Base-by-base conservation (phyloP, 2,888 invertebrate species). In the Chrysolina americana region DNA sequence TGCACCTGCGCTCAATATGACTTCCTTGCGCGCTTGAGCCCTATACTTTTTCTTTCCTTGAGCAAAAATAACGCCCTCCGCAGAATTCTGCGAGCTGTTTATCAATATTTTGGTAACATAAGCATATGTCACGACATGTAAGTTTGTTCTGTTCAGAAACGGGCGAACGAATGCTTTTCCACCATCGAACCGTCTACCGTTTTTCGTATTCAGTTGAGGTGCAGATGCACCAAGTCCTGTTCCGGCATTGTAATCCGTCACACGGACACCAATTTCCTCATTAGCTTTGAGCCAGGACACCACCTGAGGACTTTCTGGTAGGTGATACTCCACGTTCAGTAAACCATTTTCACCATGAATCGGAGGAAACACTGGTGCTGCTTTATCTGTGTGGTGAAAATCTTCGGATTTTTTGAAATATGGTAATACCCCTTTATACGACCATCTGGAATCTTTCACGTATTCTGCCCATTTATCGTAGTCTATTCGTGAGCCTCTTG, bases 151-250 rank as follows among this genome's bases (percentile, higher is more conserved):
- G 11, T 89, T 85, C 13, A 91, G 88, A 10, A 93, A 90, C 0
- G 95, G 94, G 79, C 91, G 90, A 11, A 95, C 88, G 86, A 94
- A 96, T 0, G 95, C 95, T 84, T 94, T 94, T 2, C 92, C 91
- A 0, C 94, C 91, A 84, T 95, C 95, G 79, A 94, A 93, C 70
- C 96, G 89, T 74, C 93, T 90, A 0, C 96, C 95, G 66, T 91
- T 89, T 63, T 92, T 89, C 80, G 93, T 89, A 65, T 92, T 94
- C 0, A 92, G 92, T 84, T 94, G 94, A 0, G 91, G 91, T 21
- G 91, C 89, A 0, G 92, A 91, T 81, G 93, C 93, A 0, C 94
- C 94, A 5, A 91, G 82, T 1, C 77, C 77, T 2, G 65, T 77
- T 21, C 71, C 73, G 6, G 71, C 53, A 63, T 77, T 77, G 50